Base-by-base conservation (phyloP, 2,888 invertebrate genomes). In the Tubulanus polymorphus region DNA sequence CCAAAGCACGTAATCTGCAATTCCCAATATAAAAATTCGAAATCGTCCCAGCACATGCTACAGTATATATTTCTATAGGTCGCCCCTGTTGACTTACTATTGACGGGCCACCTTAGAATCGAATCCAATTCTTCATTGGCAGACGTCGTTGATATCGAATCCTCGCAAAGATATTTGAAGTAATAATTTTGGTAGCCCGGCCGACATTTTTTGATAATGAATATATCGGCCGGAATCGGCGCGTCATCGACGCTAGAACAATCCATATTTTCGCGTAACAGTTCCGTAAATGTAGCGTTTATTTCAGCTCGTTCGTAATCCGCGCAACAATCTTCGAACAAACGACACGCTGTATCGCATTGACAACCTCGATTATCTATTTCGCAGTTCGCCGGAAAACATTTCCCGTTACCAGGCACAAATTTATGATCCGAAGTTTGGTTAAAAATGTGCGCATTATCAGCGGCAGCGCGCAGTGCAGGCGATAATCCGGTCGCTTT, bases 291-390 rank as follows among this genome's bases (percentile, higher is more conserved):
- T 41, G 18, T 41, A 23, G 41, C 23, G 41, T 41, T 20, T 5
- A 15, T 41, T 3, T 37, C 10, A 0, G 12, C 26, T 1, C 27
- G 49, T 30, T 28, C 47, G 54, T 54, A 55, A 48, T 70, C 69
- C 18, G 51, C 37, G 49, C 70, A 70, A 51, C 70, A 70, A 57
- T 70, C 70, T 5, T 52, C 53, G 51, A 61, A 65, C 12, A 58
- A 32, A n/a, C 32, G 18, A 48, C 70, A 70, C n/a, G 61, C 50
- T 6, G 54, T 53, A 58, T 70, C 70, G 55, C 70, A 70, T 53
- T 49, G 48, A 37, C 62, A 62, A n/a, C n/a, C n/a, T n/a, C n/a
- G n/a, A n/a, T n/a, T n/a, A n/a, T n/a, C n/a, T n/a, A n/a, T n/a
- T n/a, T n/a, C n/a, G n/a, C n/a, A n/a, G n/a, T n/a, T n/a, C n/a